A percentile compares a stretch with the other conserved stretches of the same genome.
These are phyloP conservation scores for Nasonia vitripennis DNA, from an alignment of 1,140 invertebrate genomes.

Conservation along the genomic window DNA sequence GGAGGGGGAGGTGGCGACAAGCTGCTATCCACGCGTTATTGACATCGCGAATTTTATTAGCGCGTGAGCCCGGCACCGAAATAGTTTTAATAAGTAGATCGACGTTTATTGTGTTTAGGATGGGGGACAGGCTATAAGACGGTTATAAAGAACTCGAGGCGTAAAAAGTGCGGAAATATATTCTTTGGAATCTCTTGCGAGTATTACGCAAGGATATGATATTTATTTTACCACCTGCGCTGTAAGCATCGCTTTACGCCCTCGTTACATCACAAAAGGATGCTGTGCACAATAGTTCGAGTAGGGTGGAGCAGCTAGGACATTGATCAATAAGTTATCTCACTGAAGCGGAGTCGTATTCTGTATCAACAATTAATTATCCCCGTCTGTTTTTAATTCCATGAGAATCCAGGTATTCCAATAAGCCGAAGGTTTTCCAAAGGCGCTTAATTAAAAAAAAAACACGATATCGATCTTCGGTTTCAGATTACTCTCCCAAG, in stretches of 20 bases:
- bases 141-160: neutral
- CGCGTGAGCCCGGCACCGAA: conserved; percentile 14
- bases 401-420: neutral
- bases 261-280: neutral
- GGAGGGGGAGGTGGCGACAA: conserved; percentile 45
- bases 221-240: neutral
- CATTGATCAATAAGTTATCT: too few species aligned
- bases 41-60: conserved; percentile 60
- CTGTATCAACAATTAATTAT: too few species aligned
- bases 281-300: too few species aligned
- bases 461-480: neutral
- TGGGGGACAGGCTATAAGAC: neutral
- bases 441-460: neutral
- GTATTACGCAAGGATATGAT: neutral
- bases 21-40: conserved; percentile 54
- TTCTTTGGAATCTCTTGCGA: neutral
- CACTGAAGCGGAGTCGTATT: too few species aligned
- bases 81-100: conserved; percentile 31
- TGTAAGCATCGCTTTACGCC: neutral
- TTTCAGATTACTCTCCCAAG: neutral
- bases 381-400: too few species aligned
- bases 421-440: neutral
- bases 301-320: too few species aligned
- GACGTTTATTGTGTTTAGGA: conserved; percentile 30
- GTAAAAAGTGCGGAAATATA: neutral